Percentiles rank a stretch among this genome's conserved stretches.
Conservation (phyloP, 2,888 invertebrate species). For the Oscheius sp. region DNA sequence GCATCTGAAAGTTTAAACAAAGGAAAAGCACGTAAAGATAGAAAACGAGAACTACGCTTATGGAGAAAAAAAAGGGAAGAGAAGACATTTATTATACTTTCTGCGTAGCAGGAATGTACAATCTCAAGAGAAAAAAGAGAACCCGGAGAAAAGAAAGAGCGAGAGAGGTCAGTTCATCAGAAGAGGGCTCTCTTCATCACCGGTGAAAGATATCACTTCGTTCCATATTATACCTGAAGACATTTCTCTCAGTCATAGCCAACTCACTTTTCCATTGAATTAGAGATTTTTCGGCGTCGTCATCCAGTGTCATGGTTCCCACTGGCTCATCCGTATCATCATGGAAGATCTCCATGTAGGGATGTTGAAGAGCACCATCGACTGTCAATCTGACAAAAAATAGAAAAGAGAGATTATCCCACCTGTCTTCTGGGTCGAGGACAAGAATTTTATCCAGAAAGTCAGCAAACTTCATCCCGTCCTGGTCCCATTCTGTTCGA, state of each 20-base stretch:
- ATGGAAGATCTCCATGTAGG: conserved; percentile 54
- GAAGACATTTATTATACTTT: not conserved
- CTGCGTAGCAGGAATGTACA: conserved; percentile 1
- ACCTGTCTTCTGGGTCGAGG: conserved; percentile 63
- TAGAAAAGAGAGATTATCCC: not conserved
- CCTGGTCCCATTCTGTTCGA: no score
- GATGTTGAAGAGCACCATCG: conserved; percentile 62
- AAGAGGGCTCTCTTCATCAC: conserved; percentile 39
- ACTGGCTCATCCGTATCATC: conserved; percentile 61
- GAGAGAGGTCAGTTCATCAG: not conserved
- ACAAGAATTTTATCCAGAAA: conserved; percentile 64
- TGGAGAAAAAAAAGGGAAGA: not conserved
- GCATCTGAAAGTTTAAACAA: not conserved
- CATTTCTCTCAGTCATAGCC: not conserved
- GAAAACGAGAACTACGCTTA: not conserved
- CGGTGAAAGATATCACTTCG: conserved; percentile 47
- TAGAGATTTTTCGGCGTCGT: conserved; percentile 55
- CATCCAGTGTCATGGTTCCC: conserved; percentile 54
- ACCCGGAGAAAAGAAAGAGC: conserved; percentile 19
- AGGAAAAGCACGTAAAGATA: not conserved
- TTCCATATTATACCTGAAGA: conserved; percentile 52
- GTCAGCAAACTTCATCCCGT: conserved; percentile 53
- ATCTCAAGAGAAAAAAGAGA: conserved; percentile 7
- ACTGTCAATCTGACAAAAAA: conserved; percentile 51
- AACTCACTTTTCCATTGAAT: conserved; percentile 58